Percentiles rank a stretch among this genome's conserved stretches.
Evolutionary conservation across 1,140 invertebrate genomes (phyloP).

Genomic region (Pollicipes pollicipes): DNA sequence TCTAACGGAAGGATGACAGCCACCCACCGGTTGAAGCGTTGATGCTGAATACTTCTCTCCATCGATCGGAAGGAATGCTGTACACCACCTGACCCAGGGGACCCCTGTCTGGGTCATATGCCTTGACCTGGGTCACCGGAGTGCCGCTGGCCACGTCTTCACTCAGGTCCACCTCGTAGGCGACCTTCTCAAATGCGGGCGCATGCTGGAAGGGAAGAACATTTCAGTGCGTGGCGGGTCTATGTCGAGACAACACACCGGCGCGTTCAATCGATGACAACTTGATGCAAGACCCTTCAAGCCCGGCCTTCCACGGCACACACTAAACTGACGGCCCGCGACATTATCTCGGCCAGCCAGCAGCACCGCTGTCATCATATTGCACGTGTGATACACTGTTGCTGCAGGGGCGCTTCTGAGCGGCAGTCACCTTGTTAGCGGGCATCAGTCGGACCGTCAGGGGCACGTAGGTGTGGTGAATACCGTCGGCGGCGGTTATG

Average conservation of each 20-base stretch:
- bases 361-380: too few species aligned
- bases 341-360: too few species aligned
- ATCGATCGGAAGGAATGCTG: neutral
- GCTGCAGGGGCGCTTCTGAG: too few species aligned
- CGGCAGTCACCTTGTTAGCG: neutral
- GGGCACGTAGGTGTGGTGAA: neutral
- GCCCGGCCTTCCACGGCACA: too few species aligned
- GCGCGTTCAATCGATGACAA: too few species aligned
- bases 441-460: neutral
- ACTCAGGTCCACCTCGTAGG: neutral
- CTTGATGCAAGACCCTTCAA: too few species aligned
- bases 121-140: constrained; percentile 29
- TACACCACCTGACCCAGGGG: neutral
- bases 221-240: too few species aligned
- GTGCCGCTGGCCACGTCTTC: constrained; percentile 27
- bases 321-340: too few species aligned
- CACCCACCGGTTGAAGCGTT: neutral
- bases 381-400: too few species aligned
- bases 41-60: constrained; percentile 2
- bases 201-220: neutral
- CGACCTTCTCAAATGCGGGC: neutral
- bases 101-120: constrained; percentile 4
- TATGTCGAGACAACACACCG: too few species aligned
- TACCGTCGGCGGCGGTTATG: neutral
- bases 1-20: too few species aligned